phyloP scores from a whole-genome alignment of 1,140 invertebrate genomes.

The Akabosia matsudoensis region DNA sequence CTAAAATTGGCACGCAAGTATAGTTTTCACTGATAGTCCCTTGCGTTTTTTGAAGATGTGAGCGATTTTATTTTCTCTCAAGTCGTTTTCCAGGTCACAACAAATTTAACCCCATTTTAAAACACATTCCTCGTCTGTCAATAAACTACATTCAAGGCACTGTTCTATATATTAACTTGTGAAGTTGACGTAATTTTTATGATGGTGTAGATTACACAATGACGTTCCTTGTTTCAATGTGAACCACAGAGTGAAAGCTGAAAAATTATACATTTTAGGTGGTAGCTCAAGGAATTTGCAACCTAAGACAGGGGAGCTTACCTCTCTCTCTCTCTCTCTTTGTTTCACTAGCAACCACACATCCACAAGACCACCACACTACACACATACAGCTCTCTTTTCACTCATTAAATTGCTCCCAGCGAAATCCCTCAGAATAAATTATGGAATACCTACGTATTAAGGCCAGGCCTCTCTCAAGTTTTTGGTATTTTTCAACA shows the following conservation, averaged over 20 bases:
- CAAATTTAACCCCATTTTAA: background rate
- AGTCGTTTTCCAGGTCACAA: too few relatives aligned
- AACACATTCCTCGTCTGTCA: background rate
- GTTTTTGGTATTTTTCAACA: too few relatives aligned
- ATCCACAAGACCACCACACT: too few relatives aligned
- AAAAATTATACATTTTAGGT: too few relatives aligned
- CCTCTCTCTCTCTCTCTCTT: background rate
- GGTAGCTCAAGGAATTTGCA: background rate
- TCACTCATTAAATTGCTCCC: constrained; percentile 5
- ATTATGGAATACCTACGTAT: constrained; percentile 12
- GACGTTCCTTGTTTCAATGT: background rate
- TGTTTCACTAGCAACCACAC: too few relatives aligned
- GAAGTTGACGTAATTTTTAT: background rate
- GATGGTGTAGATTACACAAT: background rate
- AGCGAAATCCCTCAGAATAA: constrained; percentile 21
- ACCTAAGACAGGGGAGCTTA: constrained; percentile 9
- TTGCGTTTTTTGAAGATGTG: too few relatives aligned
- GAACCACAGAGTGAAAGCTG: background rate
- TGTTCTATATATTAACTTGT: too few relatives aligned
- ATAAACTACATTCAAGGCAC: background rate
- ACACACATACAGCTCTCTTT: background rate
- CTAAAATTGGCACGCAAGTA: too few relatives aligned
- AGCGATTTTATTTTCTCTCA: too few relatives aligned
- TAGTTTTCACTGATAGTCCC: too few relatives aligned
- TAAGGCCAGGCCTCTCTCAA: too few relatives aligned